These are phyloP conservation scores for Euplagia quadripunctaria DNA, from an alignment of 2,888 invertebrate species.

Conservation along the genomic window DNA sequence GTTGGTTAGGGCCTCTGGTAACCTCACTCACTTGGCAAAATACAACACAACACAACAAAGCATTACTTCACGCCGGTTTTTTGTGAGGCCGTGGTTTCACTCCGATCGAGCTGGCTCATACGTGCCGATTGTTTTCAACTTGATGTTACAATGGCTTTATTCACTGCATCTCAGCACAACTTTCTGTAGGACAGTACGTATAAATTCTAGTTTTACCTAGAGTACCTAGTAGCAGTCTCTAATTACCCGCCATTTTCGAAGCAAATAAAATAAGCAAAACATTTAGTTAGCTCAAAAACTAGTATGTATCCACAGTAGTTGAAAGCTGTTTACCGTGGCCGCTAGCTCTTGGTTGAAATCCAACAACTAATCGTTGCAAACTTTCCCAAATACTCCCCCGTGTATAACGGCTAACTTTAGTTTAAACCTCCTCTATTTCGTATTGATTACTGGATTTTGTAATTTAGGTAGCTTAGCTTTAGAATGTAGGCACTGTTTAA, in stretches of 20 bases:
- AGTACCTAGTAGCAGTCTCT: neutral
- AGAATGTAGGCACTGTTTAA: neutral
- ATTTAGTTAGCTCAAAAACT: conserved; percentile 22
- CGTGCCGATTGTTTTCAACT: neutral
- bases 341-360: conserved; percentile 39
- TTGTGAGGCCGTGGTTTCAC: too few species aligned
- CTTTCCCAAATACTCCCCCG: conserved; percentile 34
- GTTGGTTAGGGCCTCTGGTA: too few species aligned
- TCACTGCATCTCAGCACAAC: neutral
- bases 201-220: neutral
- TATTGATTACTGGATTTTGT: conserved; percentile 35
- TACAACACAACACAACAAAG: too few species aligned
- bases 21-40: too few species aligned
- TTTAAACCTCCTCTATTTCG: conserved; percentile 33
- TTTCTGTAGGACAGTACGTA: neutral
- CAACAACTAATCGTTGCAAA: conserved; percentile 56
- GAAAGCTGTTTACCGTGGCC: conserved; percentile 51
- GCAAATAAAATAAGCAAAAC: conserved; percentile 12
- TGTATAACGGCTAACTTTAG: conserved; percentile 32
- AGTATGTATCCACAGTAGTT: conserved; percentile 44
- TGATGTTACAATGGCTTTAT: neutral
- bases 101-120: too few species aligned
- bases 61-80: too few species aligned
- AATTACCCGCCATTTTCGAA: conserved; percentile 8
- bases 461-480: conserved; percentile 3